A percentile compares a stretch with the other conserved stretches of the same genome.
phyloP scores from a whole-genome alignment of 2,888 invertebrate genomes.

The Ichneumoninae sp. region DNA sequence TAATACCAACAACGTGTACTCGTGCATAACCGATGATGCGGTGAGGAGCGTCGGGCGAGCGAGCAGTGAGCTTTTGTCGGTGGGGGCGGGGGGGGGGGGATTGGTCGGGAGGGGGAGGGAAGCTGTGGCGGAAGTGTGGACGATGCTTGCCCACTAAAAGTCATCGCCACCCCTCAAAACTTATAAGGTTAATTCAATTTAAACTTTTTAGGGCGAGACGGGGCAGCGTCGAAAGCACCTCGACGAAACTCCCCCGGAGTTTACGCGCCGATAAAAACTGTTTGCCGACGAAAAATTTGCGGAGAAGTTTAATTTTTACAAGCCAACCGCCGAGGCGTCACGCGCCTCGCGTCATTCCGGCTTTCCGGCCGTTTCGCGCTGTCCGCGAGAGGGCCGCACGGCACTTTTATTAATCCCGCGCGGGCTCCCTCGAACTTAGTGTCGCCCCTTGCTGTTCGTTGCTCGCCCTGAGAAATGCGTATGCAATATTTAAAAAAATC shows the following conservation, averaged over 20 bases:
- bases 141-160: not conserved
- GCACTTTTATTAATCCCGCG: constrained; percentile 59
- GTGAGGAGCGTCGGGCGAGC: not conserved
- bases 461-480: constrained; percentile 52
- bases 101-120: not conserved
- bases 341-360: constrained; percentile 43
- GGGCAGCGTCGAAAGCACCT: constrained; percentile 41
- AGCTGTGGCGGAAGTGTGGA: not conserved
- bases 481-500: constrained; percentile 77
- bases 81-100: not conserved
- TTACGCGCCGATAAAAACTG: constrained; percentile 63
- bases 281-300: constrained; percentile 57
- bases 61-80: constrained; percentile 1
- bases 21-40: constrained; percentile 7
- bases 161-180: constrained; percentile 51
- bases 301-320: constrained; percentile 75
- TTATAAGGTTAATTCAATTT: constrained; percentile 78
- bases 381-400: not conserved
- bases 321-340: constrained; percentile 40
- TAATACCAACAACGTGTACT: not conserved
- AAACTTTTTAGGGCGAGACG: constrained; percentile 70
- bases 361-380: constrained; percentile 61
- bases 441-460: not conserved
- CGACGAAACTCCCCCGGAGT: constrained; percentile 42
- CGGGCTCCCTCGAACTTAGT: constrained; percentile 13